These are phyloP conservation scores for Halcyon chelicuti DNA, from an alignment of 2,797 vertebrate species.

Conservation along the genomic window DNA sequence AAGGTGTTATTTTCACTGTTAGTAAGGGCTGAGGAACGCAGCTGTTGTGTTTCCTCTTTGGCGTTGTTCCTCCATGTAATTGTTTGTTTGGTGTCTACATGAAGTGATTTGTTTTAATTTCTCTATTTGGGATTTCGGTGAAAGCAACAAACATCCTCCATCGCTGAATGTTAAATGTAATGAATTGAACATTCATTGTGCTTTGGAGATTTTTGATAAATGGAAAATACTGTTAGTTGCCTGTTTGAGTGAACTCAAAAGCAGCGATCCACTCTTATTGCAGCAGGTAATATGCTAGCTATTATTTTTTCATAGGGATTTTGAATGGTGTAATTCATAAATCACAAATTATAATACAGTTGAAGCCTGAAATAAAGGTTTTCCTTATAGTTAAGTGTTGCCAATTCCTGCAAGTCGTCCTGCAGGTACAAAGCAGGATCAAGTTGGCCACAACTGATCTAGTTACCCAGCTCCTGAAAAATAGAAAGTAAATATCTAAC, in stretches of 20 bases:
- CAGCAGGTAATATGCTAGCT: background rate
- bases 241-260: conserved; percentile 25
- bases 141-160: conserved; percentile 1
- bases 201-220: conserved; percentile 36
- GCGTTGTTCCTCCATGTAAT: background rate
- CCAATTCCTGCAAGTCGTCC: background rate
- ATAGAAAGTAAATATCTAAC: background rate
- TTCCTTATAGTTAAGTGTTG: background rate
- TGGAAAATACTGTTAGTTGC: conserved; percentile 25
- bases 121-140: conserved; percentile 6
- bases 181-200: background rate
- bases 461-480: background rate
- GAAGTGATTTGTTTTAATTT: conserved; percentile 59
- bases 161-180: background rate
- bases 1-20: conserved; percentile 36
- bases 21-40: background rate
- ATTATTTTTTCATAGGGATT: conserved; percentile 31
- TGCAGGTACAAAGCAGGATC: background rate
- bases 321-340: conserved; percentile 24
- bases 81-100: conserved; percentile 63
- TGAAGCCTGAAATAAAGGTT: conserved; percentile 20
- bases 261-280: background rate
- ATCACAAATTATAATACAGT: conserved; percentile 14
- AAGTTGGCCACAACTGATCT: background rate
- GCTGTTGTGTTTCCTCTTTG: conserved; percentile 56